Evolutionary conservation across 2,888 invertebrate species (phyloP).

Genomic region (Lomographa bimaculata): DNA sequence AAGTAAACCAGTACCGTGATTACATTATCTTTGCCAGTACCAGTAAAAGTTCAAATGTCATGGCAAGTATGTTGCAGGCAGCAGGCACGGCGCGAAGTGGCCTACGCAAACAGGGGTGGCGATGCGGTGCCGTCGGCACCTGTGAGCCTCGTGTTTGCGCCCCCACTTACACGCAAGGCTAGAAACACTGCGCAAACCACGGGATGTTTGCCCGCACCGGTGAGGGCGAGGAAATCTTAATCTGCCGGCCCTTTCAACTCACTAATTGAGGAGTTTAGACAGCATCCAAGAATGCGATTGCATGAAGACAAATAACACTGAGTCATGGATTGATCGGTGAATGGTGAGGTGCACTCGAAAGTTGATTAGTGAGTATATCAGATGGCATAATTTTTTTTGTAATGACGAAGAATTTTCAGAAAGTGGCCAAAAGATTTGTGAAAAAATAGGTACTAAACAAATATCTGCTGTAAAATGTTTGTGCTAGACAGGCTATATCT

Average conservation of each 20-base stretch:
- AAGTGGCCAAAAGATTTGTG: too few relatives aligned
- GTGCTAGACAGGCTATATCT: too few relatives aligned
- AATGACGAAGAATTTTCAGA: too few relatives aligned
- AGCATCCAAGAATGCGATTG: slow-evolving; percentile 34
- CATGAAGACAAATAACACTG: slow-evolving; percentile 25
- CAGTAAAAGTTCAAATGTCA: slow-evolving; percentile 57
- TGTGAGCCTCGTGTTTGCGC: slow-evolving; percentile 68
- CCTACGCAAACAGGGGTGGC: slow-evolving; percentile 62
- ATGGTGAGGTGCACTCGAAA: too few relatives aligned
- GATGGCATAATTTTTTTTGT: too few relatives aligned
- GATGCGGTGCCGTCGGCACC: slow-evolving; percentile 59
- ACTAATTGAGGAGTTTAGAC: slow-evolving; percentile 42
- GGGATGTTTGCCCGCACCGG: slow-evolving; percentile 62
- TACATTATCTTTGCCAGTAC: too few relatives aligned
- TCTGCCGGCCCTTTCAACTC: slow-evolving; percentile 58
- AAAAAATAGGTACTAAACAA: too few relatives aligned
- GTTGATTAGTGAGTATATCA: too few relatives aligned
- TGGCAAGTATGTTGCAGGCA: slow-evolving; percentile 32
- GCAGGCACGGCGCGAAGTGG: slow-evolving; percentile 50
- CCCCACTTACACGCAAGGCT: slow-evolving; percentile 70
- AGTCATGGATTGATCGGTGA: slow-evolving; percentile 9
- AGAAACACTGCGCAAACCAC: slow-evolving; percentile 69
- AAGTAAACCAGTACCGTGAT: too few relatives aligned
- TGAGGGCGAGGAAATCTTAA: slow-evolving; percentile 74
- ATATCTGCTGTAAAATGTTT: too few relatives aligned